Percentiles rank a stretch among this genome's conserved stretches.
Conservation (phyloP, 2,888 invertebrate species). For the Nemapogon koenigi region DNA sequence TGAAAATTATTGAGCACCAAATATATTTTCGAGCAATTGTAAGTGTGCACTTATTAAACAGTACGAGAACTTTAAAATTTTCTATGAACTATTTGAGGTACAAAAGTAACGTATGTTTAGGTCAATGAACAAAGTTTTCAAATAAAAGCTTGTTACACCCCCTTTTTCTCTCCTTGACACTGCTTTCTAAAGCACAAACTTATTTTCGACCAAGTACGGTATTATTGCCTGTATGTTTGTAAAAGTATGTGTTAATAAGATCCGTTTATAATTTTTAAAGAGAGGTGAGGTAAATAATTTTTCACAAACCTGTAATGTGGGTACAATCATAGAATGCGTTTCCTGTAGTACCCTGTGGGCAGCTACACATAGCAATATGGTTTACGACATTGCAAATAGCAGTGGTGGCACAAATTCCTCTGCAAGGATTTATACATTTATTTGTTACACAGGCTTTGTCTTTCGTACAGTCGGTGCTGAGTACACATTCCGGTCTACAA, state of each 20-base stretch:
- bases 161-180: no score
- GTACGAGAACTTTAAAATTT: conserved; percentile 1
- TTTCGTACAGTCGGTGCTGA: conserved; percentile 70
- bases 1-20: no score
- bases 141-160: no score
- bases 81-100: no score
- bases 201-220: no score
- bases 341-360: conserved; percentile 71
- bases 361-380: conserved; percentile 75
- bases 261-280: no score
- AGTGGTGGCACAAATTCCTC: conserved; percentile 72
- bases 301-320: conserved; percentile 55
- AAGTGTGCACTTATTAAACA: neutral
- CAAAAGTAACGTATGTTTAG: no score
- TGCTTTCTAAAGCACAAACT: no score
- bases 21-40: neutral
- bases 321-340: conserved; percentile 72
- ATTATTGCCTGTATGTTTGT: no score
- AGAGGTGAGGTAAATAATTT: no score
- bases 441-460: conserved; percentile 71
- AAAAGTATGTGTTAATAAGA: no score
- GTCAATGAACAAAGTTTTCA: no score
- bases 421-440: conserved; percentile 75
- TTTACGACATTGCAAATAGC: conserved; percentile 76
- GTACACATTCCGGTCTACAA: conserved; percentile 74